Evolutionary conservation across 2,888 invertebrate genomes (phyloP), one percentile per base, ranked within the genome.

Genomic region (Drymonia ruficornis): DNA sequence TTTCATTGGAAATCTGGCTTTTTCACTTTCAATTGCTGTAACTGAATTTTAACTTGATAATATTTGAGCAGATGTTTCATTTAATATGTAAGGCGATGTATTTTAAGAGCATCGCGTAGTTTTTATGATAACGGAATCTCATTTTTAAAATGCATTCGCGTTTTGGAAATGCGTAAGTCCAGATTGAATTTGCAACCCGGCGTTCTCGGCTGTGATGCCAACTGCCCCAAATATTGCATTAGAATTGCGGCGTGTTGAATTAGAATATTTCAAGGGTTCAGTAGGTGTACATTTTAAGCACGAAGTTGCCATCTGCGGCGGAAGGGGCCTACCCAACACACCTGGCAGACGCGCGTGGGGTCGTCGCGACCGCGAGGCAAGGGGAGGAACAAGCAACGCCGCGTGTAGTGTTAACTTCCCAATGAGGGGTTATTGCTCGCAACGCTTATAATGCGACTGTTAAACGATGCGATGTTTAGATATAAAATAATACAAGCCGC

Each of bases 261-360:
- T n/a, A 36, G 36, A 36, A n/a, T n/a, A 1, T n/a, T 36, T 16
- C n/a, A 40, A 15, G 9, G 40, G 40, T 40, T 40, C 34, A 36
- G 36, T 9, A 9, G 43, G 44, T 34, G 36, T 55, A 51, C 70
- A 53, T 53, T 65, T 65, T 64, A 61, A 61, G 65, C 72, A 67
- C 38, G 56, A 50, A 19, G 44, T 55, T 38, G 54, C 61, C 87
- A 87, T 86, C 86, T 86, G 88, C 83, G 72, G 71, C 80, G 85
- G 82, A 81, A 83, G 80, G 83, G 80, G 79, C 73, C 64, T 67
- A n/a, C 23, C 23, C 23, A 73, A 59, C 78, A 72, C 89, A 89
- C 89, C 89, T 89, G 90, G 89, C 80, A 81, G 83, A 74, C 80
- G 68, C 79, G 78, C 84, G 85, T 83, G 85, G 87, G 85, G 87